Evolutionary conservation across 2,797 vertebrate genomes (phyloP).

Genomic region (Apogon talboti): DNA sequence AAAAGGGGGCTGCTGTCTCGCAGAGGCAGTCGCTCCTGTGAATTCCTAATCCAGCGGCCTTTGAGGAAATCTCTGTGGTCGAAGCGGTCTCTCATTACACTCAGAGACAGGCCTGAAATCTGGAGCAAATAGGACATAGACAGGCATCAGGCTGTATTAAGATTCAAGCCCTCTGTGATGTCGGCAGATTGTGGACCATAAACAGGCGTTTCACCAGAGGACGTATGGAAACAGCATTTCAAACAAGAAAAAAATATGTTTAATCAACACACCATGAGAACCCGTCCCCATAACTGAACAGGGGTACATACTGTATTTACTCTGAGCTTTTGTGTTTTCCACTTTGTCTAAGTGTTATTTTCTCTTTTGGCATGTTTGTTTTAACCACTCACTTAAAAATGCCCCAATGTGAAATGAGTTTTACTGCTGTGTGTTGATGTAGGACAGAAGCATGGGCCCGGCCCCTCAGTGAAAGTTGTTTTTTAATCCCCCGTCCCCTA

Average conservation of each 20-base stretch:
- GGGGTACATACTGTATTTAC: constrained; percentile 2
- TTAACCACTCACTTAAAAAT: constrained; percentile 17
- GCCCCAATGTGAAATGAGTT: constrained; percentile 4
- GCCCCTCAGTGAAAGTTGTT: constrained; percentile 45
- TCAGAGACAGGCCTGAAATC: constrained; percentile 66
- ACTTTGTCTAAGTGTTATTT: constrained; percentile 12
- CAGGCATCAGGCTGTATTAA: constrained; percentile 70
- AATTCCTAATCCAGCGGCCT: constrained; percentile 74
- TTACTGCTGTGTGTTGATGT: constrained; percentile 12
- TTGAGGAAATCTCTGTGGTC: constrained; percentile 75
- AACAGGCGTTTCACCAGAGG: constrained; percentile 53
- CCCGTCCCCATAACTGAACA: constrained; percentile 29
- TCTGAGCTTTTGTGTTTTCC: constrained; percentile 7
- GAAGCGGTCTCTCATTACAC: constrained; percentile 69
- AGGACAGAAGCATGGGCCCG: background rate
- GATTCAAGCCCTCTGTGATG: constrained; percentile 63
- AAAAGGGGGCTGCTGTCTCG: constrained; percentile 48
- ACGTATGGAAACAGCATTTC: constrained; percentile 26
- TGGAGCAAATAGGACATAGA: constrained; percentile 69
- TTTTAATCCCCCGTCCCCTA: constrained; percentile 59
- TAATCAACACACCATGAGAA: constrained; percentile 23
- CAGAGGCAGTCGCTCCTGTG: constrained; percentile 57
- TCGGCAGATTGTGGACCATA: constrained; percentile 53
- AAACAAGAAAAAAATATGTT: constrained; percentile 9
- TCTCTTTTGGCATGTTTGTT: constrained; percentile 7